Percentiles rank a stretch among this genome's conserved stretches.
Evolutionary conservation across 2,113 vertebrate genomes (phyloP).

Genomic region (Conger conger): DNA sequence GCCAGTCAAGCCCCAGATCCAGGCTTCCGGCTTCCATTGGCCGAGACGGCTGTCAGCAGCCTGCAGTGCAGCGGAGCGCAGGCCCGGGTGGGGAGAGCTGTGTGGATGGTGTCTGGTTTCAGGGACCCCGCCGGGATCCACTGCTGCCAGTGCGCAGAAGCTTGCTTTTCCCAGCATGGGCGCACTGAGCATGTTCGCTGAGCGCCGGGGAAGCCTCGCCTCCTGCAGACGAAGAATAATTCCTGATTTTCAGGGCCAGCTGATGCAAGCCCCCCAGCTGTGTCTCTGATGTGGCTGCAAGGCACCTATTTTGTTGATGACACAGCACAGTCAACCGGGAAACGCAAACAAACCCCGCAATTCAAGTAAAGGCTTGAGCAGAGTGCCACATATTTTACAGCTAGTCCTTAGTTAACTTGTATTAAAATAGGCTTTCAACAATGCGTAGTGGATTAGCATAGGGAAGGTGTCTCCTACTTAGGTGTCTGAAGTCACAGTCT

Average conservation of each 20-base stretch:
- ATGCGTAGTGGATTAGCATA: too few relatives aligned
- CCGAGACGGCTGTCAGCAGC: conserved; percentile 12
- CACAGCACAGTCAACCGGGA: conserved; percentile 50
- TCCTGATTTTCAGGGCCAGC: conserved; percentile 20
- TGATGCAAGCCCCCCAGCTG: conserved; percentile 46
- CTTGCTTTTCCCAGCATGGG: neutral
- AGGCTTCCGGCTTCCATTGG: neutral
- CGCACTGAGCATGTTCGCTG: conserved; percentile 37
- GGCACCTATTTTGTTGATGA: conserved; percentile 49
- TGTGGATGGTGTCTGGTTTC: conserved; percentile 9
- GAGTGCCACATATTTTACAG: neutral
- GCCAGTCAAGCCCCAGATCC: neutral
- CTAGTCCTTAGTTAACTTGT: neutral
- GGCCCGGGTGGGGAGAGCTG: neutral
- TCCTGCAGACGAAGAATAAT: conserved; percentile 13
- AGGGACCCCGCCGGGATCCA: neutral
- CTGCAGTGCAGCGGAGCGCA: neutral
- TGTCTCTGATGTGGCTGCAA: conserved; percentile 56
- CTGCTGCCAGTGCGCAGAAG: neutral
- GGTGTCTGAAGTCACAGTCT: too few relatives aligned
- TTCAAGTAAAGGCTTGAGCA: conserved; percentile 8
- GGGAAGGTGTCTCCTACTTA: too few relatives aligned
- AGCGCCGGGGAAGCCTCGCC: neutral
- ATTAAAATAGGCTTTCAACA: neutral
- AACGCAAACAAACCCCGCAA: conserved; percentile 32